Percentiles rank a stretch among this genome's conserved stretches.
Evolutionary conservation across 1,140 invertebrate species (phyloP).

Genomic region (Cardiocondyla obscurior): DNA sequence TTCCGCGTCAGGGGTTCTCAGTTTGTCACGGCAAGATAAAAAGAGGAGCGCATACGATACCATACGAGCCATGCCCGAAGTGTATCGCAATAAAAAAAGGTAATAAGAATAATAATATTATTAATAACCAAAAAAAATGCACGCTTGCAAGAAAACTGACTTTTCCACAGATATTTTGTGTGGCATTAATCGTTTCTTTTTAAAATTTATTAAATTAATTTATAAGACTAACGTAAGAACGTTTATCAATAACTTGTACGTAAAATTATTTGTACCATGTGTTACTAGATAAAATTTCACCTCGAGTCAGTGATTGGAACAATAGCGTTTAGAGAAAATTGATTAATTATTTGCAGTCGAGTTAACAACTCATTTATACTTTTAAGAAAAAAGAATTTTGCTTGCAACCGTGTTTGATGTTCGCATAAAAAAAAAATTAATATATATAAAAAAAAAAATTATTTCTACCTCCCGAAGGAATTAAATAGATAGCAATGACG

Average conservation of each 20-base stretch:
- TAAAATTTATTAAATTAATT: not conserved
- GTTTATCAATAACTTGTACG: not conserved
- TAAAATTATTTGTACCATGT: not conserved
- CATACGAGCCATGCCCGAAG: not conserved
- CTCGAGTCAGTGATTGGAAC: not conserved
- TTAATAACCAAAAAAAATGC: not conserved
- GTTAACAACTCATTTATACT: not conserved
- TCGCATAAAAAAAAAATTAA: not conserved
- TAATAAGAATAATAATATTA: no score
- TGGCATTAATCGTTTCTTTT: not conserved
- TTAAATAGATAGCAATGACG: conserved; percentile 2
- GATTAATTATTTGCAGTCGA: not conserved
- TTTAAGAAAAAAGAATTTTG: not conserved
- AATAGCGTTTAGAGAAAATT: not conserved
- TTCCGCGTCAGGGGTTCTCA: conserved; percentile 81
- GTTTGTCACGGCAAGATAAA: conserved; percentile 18
- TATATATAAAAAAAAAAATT: not conserved
- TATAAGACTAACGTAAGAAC: not conserved
- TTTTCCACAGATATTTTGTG: not conserved
- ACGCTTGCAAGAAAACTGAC: not conserved
- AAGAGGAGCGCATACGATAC: not conserved
- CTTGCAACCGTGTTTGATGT: not conserved
- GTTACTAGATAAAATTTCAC: not conserved
- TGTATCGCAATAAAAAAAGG: no score
- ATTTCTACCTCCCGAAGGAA: not conserved